phyloP scores from a whole-genome alignment of 2,888 invertebrate species.

The Esperia sulphurella region DNA sequence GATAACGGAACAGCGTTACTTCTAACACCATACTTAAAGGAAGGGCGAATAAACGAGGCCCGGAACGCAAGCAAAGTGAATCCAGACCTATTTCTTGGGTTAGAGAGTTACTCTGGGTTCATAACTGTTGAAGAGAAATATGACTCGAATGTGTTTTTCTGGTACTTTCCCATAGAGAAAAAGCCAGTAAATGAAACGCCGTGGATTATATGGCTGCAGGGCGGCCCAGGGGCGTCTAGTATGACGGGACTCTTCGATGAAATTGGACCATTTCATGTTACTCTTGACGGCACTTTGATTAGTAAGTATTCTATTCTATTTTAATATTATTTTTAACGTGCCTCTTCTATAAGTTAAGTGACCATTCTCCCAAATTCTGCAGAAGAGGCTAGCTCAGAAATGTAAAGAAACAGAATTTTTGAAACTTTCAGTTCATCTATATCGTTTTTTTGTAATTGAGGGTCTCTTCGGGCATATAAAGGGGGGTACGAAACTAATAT shows the following conservation, averaged over 20 bases:
- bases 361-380: too few species aligned
- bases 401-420: too few species aligned
- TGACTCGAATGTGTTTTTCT: slow-evolving; percentile 89
- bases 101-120: slow-evolving; percentile 74
- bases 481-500: too few species aligned
- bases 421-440: too few species aligned
- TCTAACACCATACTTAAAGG: slow-evolving; percentile 57
- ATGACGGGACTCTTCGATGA: slow-evolving; percentile 63
- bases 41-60: slow-evolving; percentile 52
- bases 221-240: slow-evolving; percentile 90
- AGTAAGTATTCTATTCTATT: slow-evolving; percentile 28
- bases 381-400: too few species aligned
- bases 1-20: slow-evolving; percentile 51
- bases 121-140: slow-evolving; percentile 86
- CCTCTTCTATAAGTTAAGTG: too few species aligned
- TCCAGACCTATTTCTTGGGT: slow-evolving; percentile 43
- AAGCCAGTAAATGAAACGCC: slow-evolving; percentile 75
- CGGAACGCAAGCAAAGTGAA: slow-evolving; percentile 46
- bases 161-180: slow-evolving; percentile 85
- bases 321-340: too few species aligned
- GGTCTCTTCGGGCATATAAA: too few species aligned
- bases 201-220: slow-evolving; percentile 93
- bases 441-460: too few species aligned
- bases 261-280: slow-evolving; percentile 54
- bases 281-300: slow-evolving; percentile 24